Conservation (phyloP, 2,797 vertebrate species). For the Rhincodon typus region DNA sequence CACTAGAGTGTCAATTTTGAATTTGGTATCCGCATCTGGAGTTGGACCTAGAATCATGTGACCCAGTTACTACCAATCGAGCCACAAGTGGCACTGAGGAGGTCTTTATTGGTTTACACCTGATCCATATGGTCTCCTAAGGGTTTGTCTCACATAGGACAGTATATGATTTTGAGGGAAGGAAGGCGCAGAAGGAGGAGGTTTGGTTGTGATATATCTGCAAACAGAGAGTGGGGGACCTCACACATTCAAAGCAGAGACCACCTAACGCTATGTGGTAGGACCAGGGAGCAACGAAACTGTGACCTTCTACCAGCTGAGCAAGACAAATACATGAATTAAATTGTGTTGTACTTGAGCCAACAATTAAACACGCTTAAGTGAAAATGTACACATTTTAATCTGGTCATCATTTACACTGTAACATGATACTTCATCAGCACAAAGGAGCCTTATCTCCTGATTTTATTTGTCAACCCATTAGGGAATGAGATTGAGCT, state of each 20-base stretch:
- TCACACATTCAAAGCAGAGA: too few species aligned
- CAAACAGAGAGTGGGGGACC: background rate
- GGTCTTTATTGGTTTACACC: too few species aligned
- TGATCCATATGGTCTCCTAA: background rate
- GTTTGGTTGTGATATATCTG: background rate
- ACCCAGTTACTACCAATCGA: too few species aligned
- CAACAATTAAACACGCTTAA: background rate
- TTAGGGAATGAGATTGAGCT: background rate
- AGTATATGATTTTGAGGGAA: background rate
- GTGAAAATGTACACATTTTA: background rate
- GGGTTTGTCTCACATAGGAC: background rate
- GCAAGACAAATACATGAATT: background rate
- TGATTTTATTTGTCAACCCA: background rate
- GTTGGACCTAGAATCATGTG: too few species aligned
- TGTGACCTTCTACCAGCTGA: background rate
- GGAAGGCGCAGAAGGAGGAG: background rate
- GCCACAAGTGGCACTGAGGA: too few species aligned
- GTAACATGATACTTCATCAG: background rate
- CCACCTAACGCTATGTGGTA: background rate
- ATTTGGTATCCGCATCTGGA: too few species aligned
- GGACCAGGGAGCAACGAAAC: background rate
- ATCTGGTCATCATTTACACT: background rate
- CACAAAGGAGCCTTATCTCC: background rate
- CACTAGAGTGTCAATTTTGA: too few species aligned
- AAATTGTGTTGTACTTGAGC: background rate